These are phyloP conservation scores for Zaprionus camerounensis DNA, from an alignment of 1,140 invertebrate species.

Conservation along the genomic window DNA sequence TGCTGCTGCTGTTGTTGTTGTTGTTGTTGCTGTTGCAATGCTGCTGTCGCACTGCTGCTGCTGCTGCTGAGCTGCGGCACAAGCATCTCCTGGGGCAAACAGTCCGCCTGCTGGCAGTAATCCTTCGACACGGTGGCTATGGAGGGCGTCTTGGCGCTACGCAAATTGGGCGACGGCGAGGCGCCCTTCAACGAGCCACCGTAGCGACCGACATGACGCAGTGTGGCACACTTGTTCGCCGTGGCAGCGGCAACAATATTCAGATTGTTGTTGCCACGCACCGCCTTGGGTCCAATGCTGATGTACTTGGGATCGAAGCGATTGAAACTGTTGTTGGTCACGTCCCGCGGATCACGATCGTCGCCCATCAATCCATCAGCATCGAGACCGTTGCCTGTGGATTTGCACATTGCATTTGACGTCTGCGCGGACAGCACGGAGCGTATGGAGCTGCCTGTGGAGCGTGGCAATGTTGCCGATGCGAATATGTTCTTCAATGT, in stretches of 20 bases:
- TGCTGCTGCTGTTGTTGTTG: constrained; percentile 24
- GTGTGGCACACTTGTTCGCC: constrained; percentile 79
- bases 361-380: constrained; percentile 47
- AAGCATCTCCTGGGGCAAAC: constrained; percentile 74
- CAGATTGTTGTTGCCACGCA: constrained; percentile 83
- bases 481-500: constrained; percentile 83
- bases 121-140: constrained; percentile 84
- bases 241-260: constrained; percentile 70
- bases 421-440: constrained; percentile 77
- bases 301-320: constrained; percentile 87
- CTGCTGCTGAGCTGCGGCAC: constrained; percentile 19
- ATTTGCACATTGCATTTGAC: constrained; percentile 73
- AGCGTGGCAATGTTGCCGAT: constrained; percentile 78
- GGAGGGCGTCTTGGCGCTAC: constrained; percentile 79
- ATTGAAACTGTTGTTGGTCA: constrained; percentile 85
- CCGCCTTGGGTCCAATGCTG: constrained; percentile 86
- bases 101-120: constrained; percentile 81
- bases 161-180: constrained; percentile 77
- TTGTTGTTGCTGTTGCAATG: constrained; percentile 25
- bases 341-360: constrained; percentile 83
- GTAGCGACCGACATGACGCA: constrained; percentile 83
- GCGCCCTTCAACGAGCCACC: constrained; percentile 85
- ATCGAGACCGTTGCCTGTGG: constrained; percentile 74
- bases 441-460: constrained; percentile 78
- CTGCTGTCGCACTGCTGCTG: constrained; percentile 15